A percentile compares a stretch with the other conserved stretches of the same genome.
Conservation (phyloP, 1,140 invertebrate genomes). For the Meloidogyne exigua region DNA sequence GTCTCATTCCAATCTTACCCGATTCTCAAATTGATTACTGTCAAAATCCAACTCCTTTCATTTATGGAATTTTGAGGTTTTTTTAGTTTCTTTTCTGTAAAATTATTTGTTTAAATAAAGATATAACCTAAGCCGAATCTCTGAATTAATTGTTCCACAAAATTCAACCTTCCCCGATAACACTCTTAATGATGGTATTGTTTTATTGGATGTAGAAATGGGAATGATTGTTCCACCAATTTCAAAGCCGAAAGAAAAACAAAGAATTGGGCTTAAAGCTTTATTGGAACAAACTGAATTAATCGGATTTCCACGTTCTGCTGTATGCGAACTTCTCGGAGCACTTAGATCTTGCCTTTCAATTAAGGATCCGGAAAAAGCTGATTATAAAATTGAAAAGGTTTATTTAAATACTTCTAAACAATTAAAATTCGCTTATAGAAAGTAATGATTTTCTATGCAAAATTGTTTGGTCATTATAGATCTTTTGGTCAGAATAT, state of each 20-base stretch:
- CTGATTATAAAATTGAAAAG: slow-evolving; percentile 50
- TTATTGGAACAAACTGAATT: slow-evolving; percentile 35
- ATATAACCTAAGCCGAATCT: slow-evolving; percentile 37
- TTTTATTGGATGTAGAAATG: slow-evolving; percentile 45
- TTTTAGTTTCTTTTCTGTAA: background rate
- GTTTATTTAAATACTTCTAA: background rate
- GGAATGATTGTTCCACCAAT: slow-evolving; percentile 40
- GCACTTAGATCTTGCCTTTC: slow-evolving; percentile 33
- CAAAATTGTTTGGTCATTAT: slow-evolving; percentile 48
- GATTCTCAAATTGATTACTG: slow-evolving; percentile 49
- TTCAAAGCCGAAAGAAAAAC: background rate
- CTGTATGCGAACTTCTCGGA: slow-evolving; percentile 36
- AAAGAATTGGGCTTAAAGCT: slow-evolving; percentile 30
- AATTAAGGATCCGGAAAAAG: slow-evolving; percentile 34
- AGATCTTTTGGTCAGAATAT: slow-evolving; percentile 33
- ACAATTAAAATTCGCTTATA: slow-evolving; percentile 12
- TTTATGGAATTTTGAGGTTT: slow-evolving; percentile 48
- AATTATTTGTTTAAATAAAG: slow-evolving; percentile 5
- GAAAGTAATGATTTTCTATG: slow-evolving; percentile 45
- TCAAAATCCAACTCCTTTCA: slow-evolving; percentile 47
- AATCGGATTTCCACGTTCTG: slow-evolving; percentile 43
- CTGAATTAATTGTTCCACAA: slow-evolving; percentile 22
- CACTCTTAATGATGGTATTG: slow-evolving; percentile 38
- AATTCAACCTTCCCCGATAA: background rate
- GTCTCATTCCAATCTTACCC: slow-evolving; percentile 46